phyloP scores from a whole-genome alignment of 2,113 vertebrate genomes.

The Bos taurus region ARS-UCD2.0 NC_037330.1:47528501-47529000 shows the following conservation, averaged over 20 bases:
- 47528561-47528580: not conserved
- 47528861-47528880: not conserved
- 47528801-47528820: not conserved
- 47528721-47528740: not conserved
- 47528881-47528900: not conserved
- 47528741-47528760: not conserved
- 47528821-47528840: not conserved
- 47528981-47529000: not conserved
- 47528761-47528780: not conserved
- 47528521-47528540: not conserved
- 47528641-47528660: not conserved
- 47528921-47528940: not conserved
- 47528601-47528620: not conserved
- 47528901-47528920: not conserved
- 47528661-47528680: not conserved
- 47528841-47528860: not conserved
- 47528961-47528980: not conserved
- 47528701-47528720: not conserved
- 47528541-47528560: not conserved
- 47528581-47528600: not conserved
- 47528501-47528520: not conserved
- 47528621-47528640: not conserved
- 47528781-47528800: not conserved
- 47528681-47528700: not conserved
- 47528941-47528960: no score